phyloP scores from a whole-genome alignment of 2,113 vertebrate genomes.

The Dasypus novemcinctus region DNA sequence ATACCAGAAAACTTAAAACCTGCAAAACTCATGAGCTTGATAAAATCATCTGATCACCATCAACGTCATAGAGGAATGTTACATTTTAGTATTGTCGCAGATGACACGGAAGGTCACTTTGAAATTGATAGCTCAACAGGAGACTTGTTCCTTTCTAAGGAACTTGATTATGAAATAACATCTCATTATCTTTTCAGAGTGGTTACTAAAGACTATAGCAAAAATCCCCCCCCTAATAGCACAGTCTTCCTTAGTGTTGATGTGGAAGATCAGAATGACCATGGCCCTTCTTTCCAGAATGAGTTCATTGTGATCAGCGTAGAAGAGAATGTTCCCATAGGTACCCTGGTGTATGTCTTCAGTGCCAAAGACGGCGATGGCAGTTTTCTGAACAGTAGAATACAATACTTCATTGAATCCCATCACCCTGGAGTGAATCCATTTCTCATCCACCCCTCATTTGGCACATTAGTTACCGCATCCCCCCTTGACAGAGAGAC shows the following conservation, averaged over 20 bases:
- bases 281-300: constrained; percentile 89
- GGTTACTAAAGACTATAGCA: constrained; percentile 78
- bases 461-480: constrained; percentile 86
- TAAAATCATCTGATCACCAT: constrained; percentile 71
- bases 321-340: constrained; percentile 86
- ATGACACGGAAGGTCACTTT: constrained; percentile 86
- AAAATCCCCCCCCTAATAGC: constrained; percentile 63
- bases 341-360: constrained; percentile 88
- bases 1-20: constrained; percentile 89
- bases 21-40: constrained; percentile 84
- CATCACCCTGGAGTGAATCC: constrained; percentile 75
- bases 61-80: constrained; percentile 66
- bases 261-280: constrained; percentile 93
- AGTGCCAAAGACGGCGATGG: constrained; percentile 91
- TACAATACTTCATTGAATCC: constrained; percentile 86
- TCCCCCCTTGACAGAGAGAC: constrained; percentile 88
- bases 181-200: constrained; percentile 87
- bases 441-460: constrained; percentile 88
- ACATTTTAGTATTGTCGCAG: constrained; percentile 85
- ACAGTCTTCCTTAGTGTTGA: constrained; percentile 85
- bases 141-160: constrained; percentile 88
- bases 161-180: constrained; percentile 91
- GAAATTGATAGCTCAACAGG: constrained; percentile 87
- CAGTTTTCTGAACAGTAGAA: constrained; percentile 87
- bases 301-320: constrained; percentile 87